Percentiles rank a stretch among this genome's conserved stretches.
Conservation (phyloP, 2,113 vertebrate genomes). For the Hypomesus transpacificus region DNA sequence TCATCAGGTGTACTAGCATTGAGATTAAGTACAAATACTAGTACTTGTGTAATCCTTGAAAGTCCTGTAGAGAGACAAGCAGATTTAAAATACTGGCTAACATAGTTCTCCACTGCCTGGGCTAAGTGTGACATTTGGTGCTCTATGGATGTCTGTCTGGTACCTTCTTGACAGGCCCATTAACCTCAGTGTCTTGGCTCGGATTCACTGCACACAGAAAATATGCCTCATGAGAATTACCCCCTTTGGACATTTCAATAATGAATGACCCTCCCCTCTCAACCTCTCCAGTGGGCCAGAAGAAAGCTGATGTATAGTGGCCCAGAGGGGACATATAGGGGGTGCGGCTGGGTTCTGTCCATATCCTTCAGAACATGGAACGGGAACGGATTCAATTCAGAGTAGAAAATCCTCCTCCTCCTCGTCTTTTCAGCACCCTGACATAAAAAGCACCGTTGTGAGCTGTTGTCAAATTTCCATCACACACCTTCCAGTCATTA, state of each 20-base stretch:
- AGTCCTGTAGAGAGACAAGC: no score
- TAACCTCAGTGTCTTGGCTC: constrained; percentile 48
- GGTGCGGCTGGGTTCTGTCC: constrained; percentile 37
- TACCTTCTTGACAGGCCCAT: constrained; percentile 43
- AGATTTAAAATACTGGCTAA: no score
- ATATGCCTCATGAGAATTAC: constrained; percentile 45
- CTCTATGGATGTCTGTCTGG: constrained; percentile 20
- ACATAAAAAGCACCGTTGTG: constrained; percentile 38
- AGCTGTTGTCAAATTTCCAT: constrained; percentile 12
- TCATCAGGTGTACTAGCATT: no score
- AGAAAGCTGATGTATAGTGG: constrained; percentile 64
- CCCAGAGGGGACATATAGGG: constrained; percentile 56
- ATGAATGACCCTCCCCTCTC: constrained; percentile 61
- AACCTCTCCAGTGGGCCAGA: constrained; percentile 47
- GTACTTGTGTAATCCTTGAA: no score
- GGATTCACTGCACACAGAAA: constrained; percentile 52
- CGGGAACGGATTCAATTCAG: constrained; percentile 52
- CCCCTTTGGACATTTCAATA: constrained; percentile 62
- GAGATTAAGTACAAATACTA: no score
- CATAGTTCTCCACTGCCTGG: no score
- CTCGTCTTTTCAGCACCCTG: constrained; percentile 52
- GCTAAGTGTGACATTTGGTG: not conserved
- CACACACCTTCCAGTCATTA: not conserved
- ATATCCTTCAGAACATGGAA: constrained; percentile 26
- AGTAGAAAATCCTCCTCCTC: constrained; percentile 32